These are phyloP conservation scores for Asbolus verrucosus DNA, from an alignment of 1,140 invertebrate genomes.

Conservation along the genomic window DNA sequence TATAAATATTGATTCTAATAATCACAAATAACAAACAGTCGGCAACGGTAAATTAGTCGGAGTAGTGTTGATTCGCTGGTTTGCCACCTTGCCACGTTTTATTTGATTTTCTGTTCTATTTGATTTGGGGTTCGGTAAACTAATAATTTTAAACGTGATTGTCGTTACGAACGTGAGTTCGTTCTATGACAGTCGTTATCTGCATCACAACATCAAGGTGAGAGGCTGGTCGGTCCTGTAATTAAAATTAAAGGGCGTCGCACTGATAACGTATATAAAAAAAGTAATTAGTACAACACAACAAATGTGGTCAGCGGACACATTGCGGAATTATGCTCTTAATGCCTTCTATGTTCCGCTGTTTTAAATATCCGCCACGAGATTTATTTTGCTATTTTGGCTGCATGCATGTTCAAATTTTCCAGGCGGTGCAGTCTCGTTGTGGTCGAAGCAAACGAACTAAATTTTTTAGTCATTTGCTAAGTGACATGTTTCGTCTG, in stretches of 20 bases:
- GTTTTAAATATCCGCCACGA: slow-evolving; percentile 17
- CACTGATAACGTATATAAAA: slow-evolving; percentile 17
- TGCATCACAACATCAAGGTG: too few relatives aligned
- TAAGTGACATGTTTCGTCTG: not conserved
- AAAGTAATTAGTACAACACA: slow-evolving; percentile 13
- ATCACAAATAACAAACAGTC: slow-evolving; percentile 28
- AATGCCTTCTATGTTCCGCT: slow-evolving; percentile 26
- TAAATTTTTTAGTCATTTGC: too few relatives aligned
- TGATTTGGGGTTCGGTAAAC: slow-evolving; percentile 17
- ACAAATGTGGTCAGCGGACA: slow-evolving; percentile 9
- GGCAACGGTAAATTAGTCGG: slow-evolving; percentile 31
- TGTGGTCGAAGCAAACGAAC: too few relatives aligned
- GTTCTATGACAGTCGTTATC: too few relatives aligned
- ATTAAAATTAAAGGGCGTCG: slow-evolving; percentile 7
- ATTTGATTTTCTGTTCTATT: slow-evolving; percentile 33
- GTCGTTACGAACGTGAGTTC: not conserved
- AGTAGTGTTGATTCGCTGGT: slow-evolving; percentile 28
- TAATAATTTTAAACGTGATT: slow-evolving; percentile 32
- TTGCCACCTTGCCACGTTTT: slow-evolving; percentile 31
- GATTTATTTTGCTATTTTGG: not conserved
- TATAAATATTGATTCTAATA: slow-evolving; percentile 35
- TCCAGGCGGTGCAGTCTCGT: too few relatives aligned
- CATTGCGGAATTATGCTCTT: slow-evolving; percentile 11
- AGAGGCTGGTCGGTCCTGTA: not conserved
- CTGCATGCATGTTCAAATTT: not conserved